Evolutionary conservation across 2,113 vertebrate genomes (phyloP).

Genomic region (Cebus imitator): DNA sequence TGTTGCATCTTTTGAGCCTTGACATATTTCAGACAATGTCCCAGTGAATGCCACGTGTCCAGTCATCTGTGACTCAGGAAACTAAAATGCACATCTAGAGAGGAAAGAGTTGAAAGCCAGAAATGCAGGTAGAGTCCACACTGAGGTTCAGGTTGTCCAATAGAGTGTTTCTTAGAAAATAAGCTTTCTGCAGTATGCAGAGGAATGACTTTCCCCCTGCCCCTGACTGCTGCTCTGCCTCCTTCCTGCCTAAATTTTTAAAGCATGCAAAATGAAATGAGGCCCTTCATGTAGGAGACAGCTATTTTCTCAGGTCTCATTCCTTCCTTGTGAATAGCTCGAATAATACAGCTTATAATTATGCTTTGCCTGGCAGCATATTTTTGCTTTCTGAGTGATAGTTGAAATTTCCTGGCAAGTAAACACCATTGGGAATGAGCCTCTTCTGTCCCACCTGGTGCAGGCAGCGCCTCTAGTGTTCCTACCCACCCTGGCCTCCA

Average conservation of each 20-base stretch:
- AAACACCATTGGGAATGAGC: background rate
- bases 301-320: background rate
- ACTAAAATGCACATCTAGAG: background rate
- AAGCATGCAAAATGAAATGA: background rate
- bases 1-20: background rate
- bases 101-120: background rate
- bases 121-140: background rate
- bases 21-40: background rate
- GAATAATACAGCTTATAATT: conserved; percentile 38
- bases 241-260: conserved; percentile 10
- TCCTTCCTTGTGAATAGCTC: background rate
- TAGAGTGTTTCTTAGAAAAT: background rate
- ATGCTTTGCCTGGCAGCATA: background rate
- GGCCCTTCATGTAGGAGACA: background rate
- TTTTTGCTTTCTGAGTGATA: background rate
- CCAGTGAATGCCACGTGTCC: background rate
- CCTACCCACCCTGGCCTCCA: background rate
- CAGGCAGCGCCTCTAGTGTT: background rate
- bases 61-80: background rate
- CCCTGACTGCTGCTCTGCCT: background rate
- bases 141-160: background rate
- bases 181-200: background rate
- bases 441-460: background rate
- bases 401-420: background rate
- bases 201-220: no score